These are phyloP conservation scores for Amblyteles armatorius DNA, from an alignment of 2,888 invertebrate genomes.

Conservation along the genomic window DNA sequence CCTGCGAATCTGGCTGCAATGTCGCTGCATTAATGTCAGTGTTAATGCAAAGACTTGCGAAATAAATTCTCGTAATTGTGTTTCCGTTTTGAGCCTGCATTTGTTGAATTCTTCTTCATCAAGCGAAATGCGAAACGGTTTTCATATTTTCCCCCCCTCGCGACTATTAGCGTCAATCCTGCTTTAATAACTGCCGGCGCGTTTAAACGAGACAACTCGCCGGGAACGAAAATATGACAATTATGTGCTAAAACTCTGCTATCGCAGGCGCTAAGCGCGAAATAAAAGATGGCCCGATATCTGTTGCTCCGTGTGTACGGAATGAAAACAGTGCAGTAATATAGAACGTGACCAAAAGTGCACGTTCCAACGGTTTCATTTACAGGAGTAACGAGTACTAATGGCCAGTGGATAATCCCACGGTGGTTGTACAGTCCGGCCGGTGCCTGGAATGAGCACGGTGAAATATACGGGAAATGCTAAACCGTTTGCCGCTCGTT, in stretches of 20 bases:
- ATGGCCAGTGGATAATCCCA: conserved; percentile 64
- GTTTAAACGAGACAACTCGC: background rate
- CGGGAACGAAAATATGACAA: background rate
- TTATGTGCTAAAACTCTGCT: conserved; percentile 10
- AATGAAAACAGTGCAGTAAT: conserved; percentile 13
- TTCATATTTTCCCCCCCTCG: background rate
- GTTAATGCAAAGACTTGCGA: background rate
- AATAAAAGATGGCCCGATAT: conserved; percentile 18
- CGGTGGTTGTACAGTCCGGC: conserved; percentile 34
- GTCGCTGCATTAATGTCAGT: background rate
- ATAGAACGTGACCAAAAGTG: conserved; percentile 36
- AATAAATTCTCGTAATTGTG: background rate
- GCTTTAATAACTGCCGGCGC: background rate
- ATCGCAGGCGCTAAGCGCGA: background rate
- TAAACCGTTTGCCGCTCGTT: conserved; percentile 58
- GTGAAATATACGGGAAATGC: conserved; percentile 52
- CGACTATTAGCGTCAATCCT: background rate
- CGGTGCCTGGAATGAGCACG: conserved; percentile 49
- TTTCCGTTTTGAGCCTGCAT: background rate
- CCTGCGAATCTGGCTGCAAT: too few species aligned
- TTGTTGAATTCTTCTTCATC: background rate
- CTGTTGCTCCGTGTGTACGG: conserved; percentile 10
- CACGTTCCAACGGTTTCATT: conserved; percentile 59
- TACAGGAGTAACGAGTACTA: conserved; percentile 61
- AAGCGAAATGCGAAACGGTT: background rate